Evolutionary conservation across 2,888 invertebrate species (phyloP).

Genomic region (Drosophila tripunctata): DNA sequence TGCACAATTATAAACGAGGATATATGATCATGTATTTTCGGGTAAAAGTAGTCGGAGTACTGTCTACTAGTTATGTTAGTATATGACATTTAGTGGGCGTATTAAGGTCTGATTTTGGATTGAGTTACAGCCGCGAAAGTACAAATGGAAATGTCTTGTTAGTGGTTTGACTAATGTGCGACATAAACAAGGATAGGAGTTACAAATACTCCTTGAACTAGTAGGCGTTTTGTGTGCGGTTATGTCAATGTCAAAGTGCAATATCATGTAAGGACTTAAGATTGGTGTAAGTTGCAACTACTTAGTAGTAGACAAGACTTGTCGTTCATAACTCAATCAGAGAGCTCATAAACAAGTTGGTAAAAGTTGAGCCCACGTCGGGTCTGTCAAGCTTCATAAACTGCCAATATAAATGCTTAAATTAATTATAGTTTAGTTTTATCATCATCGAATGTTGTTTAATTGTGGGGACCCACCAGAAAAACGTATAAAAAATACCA

Average conservation of each 20-base stretch:
- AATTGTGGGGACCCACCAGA: slow-evolving; percentile 64
- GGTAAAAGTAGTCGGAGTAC: background rate
- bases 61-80: slow-evolving; percentile 45
- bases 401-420: slow-evolving; percentile 74
- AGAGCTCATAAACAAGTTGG: slow-evolving; percentile 40
- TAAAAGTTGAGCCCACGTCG: slow-evolving; percentile 5
- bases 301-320: slow-evolving; percentile 38
- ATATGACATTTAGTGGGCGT: slow-evolving; percentile 46
- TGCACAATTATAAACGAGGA: slow-evolving; percentile 37
- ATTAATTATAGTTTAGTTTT: slow-evolving; percentile 74
- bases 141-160: slow-evolving; percentile 54
- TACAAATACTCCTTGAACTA: background rate
- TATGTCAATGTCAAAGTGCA: slow-evolving; percentile 52
- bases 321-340: slow-evolving; percentile 69
- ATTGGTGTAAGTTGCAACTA: slow-evolving; percentile 27
- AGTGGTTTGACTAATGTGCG: slow-evolving; percentile 59
- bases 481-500: background rate
- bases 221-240: slow-evolving; percentile 55
- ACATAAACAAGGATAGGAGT: slow-evolving; percentile 28
- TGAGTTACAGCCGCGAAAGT: slow-evolving; percentile 8
- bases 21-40: slow-evolving; percentile 19
- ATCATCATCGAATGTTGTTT: slow-evolving; percentile 58
- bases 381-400: slow-evolving; percentile 61
- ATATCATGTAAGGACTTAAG: slow-evolving; percentile 35
- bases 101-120: slow-evolving; percentile 32